Evolutionary conservation across 2,888 invertebrate genomes (phyloP).

Genomic region (Lepidocyrtinus sp.): DNA sequence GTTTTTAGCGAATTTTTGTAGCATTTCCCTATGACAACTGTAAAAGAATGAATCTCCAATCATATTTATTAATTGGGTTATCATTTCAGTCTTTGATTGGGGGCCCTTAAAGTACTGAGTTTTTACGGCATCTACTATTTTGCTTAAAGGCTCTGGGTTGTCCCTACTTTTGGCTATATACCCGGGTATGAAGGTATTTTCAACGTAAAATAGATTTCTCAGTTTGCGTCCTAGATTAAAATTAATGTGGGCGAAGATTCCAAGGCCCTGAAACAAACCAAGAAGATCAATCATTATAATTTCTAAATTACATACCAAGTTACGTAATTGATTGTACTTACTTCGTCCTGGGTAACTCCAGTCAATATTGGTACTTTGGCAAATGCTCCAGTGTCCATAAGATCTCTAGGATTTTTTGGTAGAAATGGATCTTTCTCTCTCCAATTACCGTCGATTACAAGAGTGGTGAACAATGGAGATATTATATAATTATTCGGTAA

Average conservation of each 20-base stretch:
- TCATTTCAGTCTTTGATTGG: constrained; percentile 63
- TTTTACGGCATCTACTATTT: constrained; percentile 64
- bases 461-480: constrained; percentile 62
- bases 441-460: constrained; percentile 65
- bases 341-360: constrained; percentile 62
- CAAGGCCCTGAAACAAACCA: constrained; percentile 64
- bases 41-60: constrained; percentile 59
- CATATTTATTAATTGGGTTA: constrained; percentile 59
- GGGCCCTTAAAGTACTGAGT: constrained; percentile 67
- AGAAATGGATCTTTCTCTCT: constrained; percentile 65
- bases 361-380: constrained; percentile 68
- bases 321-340: constrained; percentile 19
- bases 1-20: constrained; percentile 61
- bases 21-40: constrained; percentile 65
- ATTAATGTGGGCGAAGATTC: constrained; percentile 48
- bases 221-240: constrained; percentile 57
- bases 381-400: constrained; percentile 66
- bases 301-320: neutral
- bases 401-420: constrained; percentile 60
- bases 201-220: constrained; percentile 63
- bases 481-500: constrained; percentile 18
- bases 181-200: constrained; percentile 60
- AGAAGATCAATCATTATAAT: neutral
- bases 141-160: constrained; percentile 57
- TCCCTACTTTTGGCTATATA: constrained; percentile 50